These are phyloP conservation scores for Larimichthys polyactis DNA, from an alignment of 2,113 vertebrate species.

Conservation along the genomic window DNA sequence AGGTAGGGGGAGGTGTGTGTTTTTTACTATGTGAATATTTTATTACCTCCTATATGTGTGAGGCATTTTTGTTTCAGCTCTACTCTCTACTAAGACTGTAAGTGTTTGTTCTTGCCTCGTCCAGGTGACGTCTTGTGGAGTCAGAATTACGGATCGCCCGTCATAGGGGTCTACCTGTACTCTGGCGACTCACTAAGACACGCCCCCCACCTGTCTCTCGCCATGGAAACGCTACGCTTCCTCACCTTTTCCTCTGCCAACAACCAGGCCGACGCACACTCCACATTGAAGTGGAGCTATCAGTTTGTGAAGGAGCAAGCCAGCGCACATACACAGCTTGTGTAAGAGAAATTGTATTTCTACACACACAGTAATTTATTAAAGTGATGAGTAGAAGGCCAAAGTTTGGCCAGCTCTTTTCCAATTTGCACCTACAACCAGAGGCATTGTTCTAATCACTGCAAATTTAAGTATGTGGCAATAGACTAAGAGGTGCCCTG, in stretches of 20 bases:
- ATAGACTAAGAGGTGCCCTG: neutral
- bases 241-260: slow-evolving; percentile 90
- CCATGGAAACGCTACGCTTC: slow-evolving; percentile 94
- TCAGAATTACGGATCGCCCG: slow-evolving; percentile 92
- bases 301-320: slow-evolving; percentile 87
- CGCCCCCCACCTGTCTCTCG: slow-evolving; percentile 91
- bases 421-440: neutral
- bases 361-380: neutral
- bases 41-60: neutral
- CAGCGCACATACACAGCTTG: slow-evolving; percentile 88
- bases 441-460: neutral
- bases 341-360: slow-evolving; percentile 81
- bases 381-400: neutral
- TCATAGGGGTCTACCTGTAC: slow-evolving; percentile 92
- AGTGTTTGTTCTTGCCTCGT: neutral
- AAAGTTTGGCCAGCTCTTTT: neutral
- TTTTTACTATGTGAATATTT: slow-evolving; percentile 11
- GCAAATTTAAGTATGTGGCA: neutral
- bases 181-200: slow-evolving; percentile 91
- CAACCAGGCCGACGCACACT: slow-evolving; percentile 77
- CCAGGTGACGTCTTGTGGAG: slow-evolving; percentile 92
- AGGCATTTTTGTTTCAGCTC: neutral
- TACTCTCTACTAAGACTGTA: accelerated
- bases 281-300: slow-evolving; percentile 88
- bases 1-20: slow-evolving; percentile 68